Evolutionary conservation across 2,797 vertebrate genomes (phyloP), one percentile per base, ranked within the genome.

Genomic region (Cossypha polioptera): DNA sequence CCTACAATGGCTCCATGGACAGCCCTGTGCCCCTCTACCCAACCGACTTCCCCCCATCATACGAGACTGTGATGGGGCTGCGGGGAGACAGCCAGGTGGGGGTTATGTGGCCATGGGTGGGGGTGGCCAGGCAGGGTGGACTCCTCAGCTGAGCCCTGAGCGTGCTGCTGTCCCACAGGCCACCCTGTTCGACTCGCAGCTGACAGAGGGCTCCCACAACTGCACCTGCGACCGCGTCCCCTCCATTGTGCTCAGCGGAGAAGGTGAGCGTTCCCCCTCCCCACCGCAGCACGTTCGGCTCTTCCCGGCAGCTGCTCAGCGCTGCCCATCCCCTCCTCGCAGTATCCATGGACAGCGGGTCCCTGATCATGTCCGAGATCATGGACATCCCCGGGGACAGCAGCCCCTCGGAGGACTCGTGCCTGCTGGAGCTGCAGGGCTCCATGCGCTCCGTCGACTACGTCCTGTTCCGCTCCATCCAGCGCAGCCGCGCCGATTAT

Each of bases 1-100:
- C 99, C 13, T 99, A 99, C 91, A 99, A 99, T 2, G 99, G 99
- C 69, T 99, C 99, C 82, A 99, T 99, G 99, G 99, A 99, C 97
- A 99, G 99, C 88, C 99, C 99, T 0, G 98, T 99, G 74, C 99
- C 99, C 26, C 98, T 99, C 16, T 99, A 99, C 92, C 99, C 99
- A 6, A 99, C 99, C 0, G 99, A 99, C 86, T 99, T 99, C 86
- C 99, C 99, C 35, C 99, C 99, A 22, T 99, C 99, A 2, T 99
- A 99, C 4, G 99, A 99, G 96, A 98, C 98, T 1, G 99, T 99
- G 89, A 99, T 99, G 98, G 99, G 99, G 69, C 98, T 99, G 81
- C 98, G 98, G 91, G 98, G 98, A 69, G 98, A 97, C 93, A 99
- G 99, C 96, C 99, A 99, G 98, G 99, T 99, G 92, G 97, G 68